phyloP scores from a whole-genome alignment of 2,888 invertebrate species.

The Nephrocerus scutellatus region DNA sequence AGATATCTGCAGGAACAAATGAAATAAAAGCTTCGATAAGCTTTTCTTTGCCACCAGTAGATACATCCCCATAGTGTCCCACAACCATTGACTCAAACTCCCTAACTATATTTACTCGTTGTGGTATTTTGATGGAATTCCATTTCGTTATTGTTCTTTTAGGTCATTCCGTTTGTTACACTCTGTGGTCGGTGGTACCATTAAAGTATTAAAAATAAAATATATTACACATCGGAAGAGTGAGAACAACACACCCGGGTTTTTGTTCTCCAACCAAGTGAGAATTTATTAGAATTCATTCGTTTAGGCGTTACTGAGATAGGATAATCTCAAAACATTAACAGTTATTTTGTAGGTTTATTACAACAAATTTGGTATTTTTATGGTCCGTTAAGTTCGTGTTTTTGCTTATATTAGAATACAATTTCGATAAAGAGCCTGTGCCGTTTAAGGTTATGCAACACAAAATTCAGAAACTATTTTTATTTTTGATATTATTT shows the following conservation, averaged over 20 bases:
- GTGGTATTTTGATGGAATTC: not conserved
- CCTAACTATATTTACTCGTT: not conserved
- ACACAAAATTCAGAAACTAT: too few relatives aligned
- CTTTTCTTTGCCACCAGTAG: too few relatives aligned
- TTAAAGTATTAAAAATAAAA: conserved; percentile 5
- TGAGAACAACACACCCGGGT: not conserved
- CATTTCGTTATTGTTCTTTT: not conserved
- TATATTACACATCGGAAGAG: too few relatives aligned
- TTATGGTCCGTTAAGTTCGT: conserved; percentile 25
- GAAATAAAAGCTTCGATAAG: too few relatives aligned
- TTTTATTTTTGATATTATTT: too few relatives aligned
- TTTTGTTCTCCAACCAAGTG: not conserved
- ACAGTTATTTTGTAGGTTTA: conserved; percentile 8
- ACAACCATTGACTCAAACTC: too few relatives aligned
- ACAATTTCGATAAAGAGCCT: too few relatives aligned
- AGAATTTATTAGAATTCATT: conserved; percentile 1
- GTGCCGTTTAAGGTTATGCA: too few relatives aligned
- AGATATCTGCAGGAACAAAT: too few relatives aligned
- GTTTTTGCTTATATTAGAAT: too few relatives aligned
- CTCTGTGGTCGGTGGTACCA: not conserved
- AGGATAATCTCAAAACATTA: conserved; percentile 12
- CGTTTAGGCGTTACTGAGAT: conserved; percentile 4
- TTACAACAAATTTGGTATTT: conserved; percentile 5
- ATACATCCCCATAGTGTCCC: too few relatives aligned
- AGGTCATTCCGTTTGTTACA: not conserved